Evolutionary conservation across 2,797 vertebrate genomes (phyloP).

Genomic region (Alfaro cultratus): DNA sequence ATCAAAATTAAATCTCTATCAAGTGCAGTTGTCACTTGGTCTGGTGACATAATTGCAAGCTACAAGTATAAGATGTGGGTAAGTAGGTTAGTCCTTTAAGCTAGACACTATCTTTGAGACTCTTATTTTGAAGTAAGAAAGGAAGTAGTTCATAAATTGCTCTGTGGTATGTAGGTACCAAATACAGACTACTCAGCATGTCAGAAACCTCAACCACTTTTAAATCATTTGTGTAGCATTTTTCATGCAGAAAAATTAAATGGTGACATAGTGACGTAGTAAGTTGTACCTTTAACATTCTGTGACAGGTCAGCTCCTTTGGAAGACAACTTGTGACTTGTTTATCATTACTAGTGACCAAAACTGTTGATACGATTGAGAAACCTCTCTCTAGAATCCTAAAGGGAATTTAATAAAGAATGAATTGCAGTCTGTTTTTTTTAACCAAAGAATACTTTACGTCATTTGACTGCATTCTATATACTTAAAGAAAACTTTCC

Average conservation of each 20-base stretch:
- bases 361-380: neutral
- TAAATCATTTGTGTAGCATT: neutral
- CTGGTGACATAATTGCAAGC: neutral
- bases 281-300: neutral
- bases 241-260: neutral
- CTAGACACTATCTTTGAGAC: neutral
- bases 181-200: neutral
- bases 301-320: neutral
- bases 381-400: neutral
- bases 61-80: neutral
- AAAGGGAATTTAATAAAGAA: neutral
- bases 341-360: neutral
- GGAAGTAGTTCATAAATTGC: neutral
- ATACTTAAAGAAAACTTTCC: neutral
- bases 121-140: neutral
- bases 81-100: neutral
- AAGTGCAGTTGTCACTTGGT: neutral
- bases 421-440: neutral
- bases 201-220: neutral
- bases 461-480: neutral
- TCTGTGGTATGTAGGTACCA: neutral
- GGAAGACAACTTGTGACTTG: neutral
- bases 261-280: neutral
- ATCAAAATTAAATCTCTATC: neutral
- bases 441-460: neutral